Conservation (phyloP, 2,888 invertebrate genomes). For the Tyria jacobaeae region DNA sequence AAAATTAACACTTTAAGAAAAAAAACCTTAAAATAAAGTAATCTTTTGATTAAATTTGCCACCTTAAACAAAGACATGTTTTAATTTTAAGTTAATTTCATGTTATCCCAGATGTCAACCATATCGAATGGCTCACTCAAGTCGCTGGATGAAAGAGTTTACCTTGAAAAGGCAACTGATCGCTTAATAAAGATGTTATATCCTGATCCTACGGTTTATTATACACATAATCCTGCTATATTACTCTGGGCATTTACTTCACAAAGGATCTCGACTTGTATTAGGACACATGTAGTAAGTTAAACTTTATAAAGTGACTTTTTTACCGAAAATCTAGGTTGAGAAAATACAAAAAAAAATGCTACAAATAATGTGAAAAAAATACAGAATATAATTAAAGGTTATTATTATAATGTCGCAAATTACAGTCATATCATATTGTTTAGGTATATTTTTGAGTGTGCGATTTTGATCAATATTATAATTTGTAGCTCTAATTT, state of each 20-base stretch:
- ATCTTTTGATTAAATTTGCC: no score
- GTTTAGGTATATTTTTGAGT: no score
- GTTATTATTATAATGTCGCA: no score
- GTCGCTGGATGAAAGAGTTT: slow-evolving; percentile 71
- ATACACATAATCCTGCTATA: slow-evolving; percentile 79
- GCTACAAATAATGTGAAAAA: no score
- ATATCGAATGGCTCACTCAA: slow-evolving; percentile 71
- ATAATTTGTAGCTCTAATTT: no score
- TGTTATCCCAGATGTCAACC: slow-evolving; percentile 69
- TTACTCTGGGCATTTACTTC: slow-evolving; percentile 78
- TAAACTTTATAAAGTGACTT: not conserved
- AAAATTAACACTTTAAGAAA: not conserved
- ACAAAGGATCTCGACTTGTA: slow-evolving; percentile 64
- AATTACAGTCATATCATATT: no score
- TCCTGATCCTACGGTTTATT: slow-evolving; percentile 69
- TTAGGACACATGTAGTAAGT: slow-evolving; percentile 74
- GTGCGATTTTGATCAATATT: no score
- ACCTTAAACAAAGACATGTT: no score
- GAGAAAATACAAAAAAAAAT: no score
- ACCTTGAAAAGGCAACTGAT: slow-evolving; percentile 74
- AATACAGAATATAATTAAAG: no score
- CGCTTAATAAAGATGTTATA: slow-evolving; percentile 66
- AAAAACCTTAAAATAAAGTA: no score
- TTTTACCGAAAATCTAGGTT: not conserved
- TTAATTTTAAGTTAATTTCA: not conserved